Percentiles rank a stretch among this genome's conserved stretches.
Evolutionary conservation across 2,113 vertebrate species (phyloP).

Genomic region (Gobiocypris rarus): DNA sequence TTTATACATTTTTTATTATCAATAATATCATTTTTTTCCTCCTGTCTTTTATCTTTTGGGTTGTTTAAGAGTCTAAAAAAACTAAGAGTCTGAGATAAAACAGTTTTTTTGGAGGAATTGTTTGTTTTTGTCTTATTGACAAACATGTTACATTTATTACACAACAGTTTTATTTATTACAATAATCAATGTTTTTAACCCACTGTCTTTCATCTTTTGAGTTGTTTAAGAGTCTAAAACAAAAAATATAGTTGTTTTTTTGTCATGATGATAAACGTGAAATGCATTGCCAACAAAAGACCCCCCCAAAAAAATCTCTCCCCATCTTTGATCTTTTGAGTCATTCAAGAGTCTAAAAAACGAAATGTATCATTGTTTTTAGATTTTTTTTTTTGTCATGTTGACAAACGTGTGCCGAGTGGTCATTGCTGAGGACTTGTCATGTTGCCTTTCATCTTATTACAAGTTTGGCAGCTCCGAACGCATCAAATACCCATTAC

Average conservation of each 20-base stretch:
- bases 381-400: slow-evolving; percentile 23
- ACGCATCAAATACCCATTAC: slow-evolving; percentile 51
- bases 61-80: slow-evolving; percentile 13
- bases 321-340: slow-evolving; percentile 22
- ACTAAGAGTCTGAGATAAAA: no score
- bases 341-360: slow-evolving; percentile 18
- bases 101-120: no score
- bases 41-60: neutral
- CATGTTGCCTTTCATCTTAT: slow-evolving; percentile 49
- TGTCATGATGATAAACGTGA: slow-evolving; percentile 35
- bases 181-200: neutral
- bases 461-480: slow-evolving; percentile 49
- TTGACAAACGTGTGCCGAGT: slow-evolving; percentile 38
- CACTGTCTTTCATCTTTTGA: neutral
- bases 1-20: neutral
- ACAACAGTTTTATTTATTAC: neutral
- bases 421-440: slow-evolving; percentile 39
- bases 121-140: slow-evolving; percentile 25
- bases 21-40: no score
- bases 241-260: neutral
- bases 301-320: no score
- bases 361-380: slow-evolving; percentile 25
- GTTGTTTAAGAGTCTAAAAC: neutral
- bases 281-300: neutral
- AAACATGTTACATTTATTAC: neutral